These are phyloP conservation scores for Nibea coibor DNA, from an alignment of 2,113 vertebrate genomes.

Conservation along the genomic window DNA sequence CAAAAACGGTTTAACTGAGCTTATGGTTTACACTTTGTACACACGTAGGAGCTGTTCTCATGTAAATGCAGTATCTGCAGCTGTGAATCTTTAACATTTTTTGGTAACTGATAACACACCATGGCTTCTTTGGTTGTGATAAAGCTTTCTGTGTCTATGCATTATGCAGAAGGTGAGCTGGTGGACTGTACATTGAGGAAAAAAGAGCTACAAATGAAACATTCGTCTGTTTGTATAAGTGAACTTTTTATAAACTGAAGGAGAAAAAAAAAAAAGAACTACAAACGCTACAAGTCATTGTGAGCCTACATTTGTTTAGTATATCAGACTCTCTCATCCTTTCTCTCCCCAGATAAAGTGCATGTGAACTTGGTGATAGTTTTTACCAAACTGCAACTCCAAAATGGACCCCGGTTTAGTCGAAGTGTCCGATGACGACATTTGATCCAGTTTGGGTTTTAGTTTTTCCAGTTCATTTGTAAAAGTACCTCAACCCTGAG, in stretches of 20 bases:
- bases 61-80: conserved; percentile 83
- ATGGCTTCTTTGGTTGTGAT: conserved; percentile 74
- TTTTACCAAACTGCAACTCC: conserved; percentile 86
- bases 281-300: conserved; percentile 83
- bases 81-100: conserved; percentile 57
- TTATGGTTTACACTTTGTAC: conserved; percentile 79
- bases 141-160: conserved; percentile 72
- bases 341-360: conserved; percentile 86
- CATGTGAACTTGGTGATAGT: conserved; percentile 91
- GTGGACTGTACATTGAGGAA: conserved; percentile 67
- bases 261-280: neutral
- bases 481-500: conserved; percentile 91
- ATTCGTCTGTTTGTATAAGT: conserved; percentile 68
- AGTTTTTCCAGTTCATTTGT: conserved; percentile 70
- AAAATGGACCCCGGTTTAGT: conserved; percentile 85
- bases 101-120: conserved; percentile 71
- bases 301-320: conserved; percentile 85
- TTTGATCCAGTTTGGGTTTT: conserved; percentile 69
- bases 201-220: conserved; percentile 59
- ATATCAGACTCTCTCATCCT: conserved; percentile 84
- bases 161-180: conserved; percentile 53
- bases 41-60: conserved; percentile 84
- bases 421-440: conserved; percentile 77
- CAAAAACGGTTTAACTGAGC: conserved; percentile 51
- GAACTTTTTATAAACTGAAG: conserved; percentile 56